Percentiles rank a stretch among this genome's conserved stretches.
These are phyloP conservation scores for Poicephalus gulielmi DNA, from an alignment of 2,113 vertebrate species.

Conservation along the genomic window DNA sequence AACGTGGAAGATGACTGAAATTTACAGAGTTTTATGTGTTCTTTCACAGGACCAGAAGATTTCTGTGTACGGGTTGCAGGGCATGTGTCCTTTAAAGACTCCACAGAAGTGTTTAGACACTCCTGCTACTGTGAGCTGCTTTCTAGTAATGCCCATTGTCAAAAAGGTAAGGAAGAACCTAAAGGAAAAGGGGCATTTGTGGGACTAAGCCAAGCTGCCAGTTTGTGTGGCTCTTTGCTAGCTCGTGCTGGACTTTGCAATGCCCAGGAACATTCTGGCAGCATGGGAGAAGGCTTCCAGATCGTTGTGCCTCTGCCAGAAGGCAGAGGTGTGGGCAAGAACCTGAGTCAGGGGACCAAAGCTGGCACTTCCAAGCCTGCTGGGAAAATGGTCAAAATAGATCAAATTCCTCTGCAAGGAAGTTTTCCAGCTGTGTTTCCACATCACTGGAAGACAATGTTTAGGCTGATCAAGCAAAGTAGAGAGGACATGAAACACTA, in stretches of 20 bases:
- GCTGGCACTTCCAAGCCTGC: not conserved
- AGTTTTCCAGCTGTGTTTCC: slow-evolving; percentile 52
- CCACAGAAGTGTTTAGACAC: slow-evolving; percentile 87
- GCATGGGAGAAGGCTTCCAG: not conserved
- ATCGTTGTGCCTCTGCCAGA: not conserved
- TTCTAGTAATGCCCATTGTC: slow-evolving; percentile 82
- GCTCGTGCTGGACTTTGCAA: not conserved
- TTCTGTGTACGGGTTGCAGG: slow-evolving; percentile 91
- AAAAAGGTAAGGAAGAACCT: slow-evolving; percentile 80
- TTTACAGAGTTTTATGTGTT: not conserved
- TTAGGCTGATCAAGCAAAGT: not conserved
- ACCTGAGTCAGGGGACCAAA: not conserved
- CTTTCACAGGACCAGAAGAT: slow-evolving; percentile 90
- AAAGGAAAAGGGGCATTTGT: not conserved
- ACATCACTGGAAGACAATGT: slow-evolving; percentile 18
- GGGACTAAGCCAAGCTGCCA: not conserved
- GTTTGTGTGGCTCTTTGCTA: not conserved
- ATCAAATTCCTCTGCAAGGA: slow-evolving; percentile 6
- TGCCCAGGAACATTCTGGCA: slow-evolving; percentile 5
- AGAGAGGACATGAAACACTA: not conserved
- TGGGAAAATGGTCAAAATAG: slow-evolving; percentile 36
- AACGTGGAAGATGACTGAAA: not conserved
- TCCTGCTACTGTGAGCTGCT: slow-evolving; percentile 89
- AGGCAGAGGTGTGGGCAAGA: slow-evolving; percentile 7
- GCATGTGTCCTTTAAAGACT: slow-evolving; percentile 92